Evolutionary conservation across 2,888 invertebrate species (phyloP).

Genomic region (Dorcus parallelipipedus): DNA sequence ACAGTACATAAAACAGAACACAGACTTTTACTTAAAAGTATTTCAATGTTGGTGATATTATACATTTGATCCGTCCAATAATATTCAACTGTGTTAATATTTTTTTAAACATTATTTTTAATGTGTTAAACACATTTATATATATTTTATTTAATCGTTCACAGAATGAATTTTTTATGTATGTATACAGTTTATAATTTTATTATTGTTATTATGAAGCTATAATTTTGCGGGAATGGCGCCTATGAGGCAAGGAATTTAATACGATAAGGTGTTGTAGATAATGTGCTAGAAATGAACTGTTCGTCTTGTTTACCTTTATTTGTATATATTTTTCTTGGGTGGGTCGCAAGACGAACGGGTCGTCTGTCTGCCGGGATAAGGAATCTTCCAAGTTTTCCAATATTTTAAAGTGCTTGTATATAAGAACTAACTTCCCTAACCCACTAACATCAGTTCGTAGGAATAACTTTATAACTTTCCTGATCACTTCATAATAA

Average conservation of each 20-base stretch:
- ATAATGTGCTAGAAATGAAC: not conserved
- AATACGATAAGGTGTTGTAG: not conserved
- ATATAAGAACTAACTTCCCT: not conserved
- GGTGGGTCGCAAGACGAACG: not conserved
- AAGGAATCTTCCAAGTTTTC: not conserved
- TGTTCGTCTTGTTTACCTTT: not conserved
- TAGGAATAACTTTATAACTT: too few species aligned
- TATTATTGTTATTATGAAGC: not conserved
- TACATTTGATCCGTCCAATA: not conserved
- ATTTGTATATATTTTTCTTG: not conserved
- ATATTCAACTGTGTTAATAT: not conserved
- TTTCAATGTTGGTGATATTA: too few species aligned
- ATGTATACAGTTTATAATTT: not conserved
- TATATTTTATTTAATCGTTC: not conserved
- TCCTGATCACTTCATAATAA: not conserved
- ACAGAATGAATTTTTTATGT: not conserved
- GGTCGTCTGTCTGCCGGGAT: not conserved
- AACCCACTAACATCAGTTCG: too few species aligned
- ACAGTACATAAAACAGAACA: too few species aligned
- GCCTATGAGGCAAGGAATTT: not conserved
- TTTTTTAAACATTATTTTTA: not conserved
- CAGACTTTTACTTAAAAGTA: too few species aligned
- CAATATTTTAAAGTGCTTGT: not conserved
- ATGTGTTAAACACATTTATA: conserved; percentile 3
- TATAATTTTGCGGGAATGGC: not conserved